phyloP scores from a whole-genome alignment of 2,888 invertebrate genomes.

The Branchipolynoe longqiensis region DNA sequence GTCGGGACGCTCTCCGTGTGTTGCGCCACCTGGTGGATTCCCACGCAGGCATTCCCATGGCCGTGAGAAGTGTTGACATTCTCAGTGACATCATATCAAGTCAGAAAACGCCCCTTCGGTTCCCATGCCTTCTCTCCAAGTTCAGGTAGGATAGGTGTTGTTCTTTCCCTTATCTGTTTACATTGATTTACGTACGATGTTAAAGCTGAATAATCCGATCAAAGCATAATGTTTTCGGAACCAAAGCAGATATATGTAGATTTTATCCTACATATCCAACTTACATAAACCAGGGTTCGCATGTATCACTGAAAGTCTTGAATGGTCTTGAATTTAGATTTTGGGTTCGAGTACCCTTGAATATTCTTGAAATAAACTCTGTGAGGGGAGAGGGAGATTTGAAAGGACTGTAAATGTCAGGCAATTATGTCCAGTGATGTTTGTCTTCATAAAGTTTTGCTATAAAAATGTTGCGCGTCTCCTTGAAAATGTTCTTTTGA shows the following conservation, averaged over 20 bases:
- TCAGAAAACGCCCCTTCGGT: slow-evolving; percentile 75
- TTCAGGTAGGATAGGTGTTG: slow-evolving; percentile 78
- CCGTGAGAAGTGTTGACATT: slow-evolving; percentile 65
- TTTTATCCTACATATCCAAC: neutral
- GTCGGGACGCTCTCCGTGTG: slow-evolving; percentile 71
- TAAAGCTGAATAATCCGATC: neutral
- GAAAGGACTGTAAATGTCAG: no score
- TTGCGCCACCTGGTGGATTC: slow-evolving; percentile 74
- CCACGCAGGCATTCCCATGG: slow-evolving; percentile 66
- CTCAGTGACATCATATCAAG: slow-evolving; percentile 72
- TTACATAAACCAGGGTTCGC: neutral
- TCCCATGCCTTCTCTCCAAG: slow-evolving; percentile 75
- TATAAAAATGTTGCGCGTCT: no score
- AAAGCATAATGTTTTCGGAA: neutral
- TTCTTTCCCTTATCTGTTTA: neutral
- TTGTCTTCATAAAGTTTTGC: no score
- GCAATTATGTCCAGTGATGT: no score
- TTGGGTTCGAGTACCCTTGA: no score
- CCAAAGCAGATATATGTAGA: neutral
- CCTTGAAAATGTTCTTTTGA: no score
- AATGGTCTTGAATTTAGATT: no score
- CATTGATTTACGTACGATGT: neutral
- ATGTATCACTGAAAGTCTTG: no score
- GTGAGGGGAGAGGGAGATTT: no score
- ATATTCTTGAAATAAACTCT: no score